Evolutionary conservation across 1,140 invertebrate species (phyloP), one percentile per base, ranked within the genome.

Genomic region (Meloidogyne hapla): DNA sequence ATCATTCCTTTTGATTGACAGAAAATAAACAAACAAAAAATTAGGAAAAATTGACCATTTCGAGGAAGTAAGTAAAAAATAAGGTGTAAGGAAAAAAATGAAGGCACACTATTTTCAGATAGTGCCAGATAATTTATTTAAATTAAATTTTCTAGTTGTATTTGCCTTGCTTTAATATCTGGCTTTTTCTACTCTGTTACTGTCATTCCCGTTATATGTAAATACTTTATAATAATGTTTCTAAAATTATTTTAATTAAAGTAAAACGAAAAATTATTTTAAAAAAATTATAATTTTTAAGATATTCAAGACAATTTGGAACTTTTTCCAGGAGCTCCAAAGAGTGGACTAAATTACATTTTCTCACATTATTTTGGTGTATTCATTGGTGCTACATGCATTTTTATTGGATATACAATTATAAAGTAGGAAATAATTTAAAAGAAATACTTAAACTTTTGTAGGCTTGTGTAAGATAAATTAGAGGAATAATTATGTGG

Each of bases 301-400:
- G 42, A 62, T 63, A 80, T 80, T 61, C 73, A 79, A 61, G 80
- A 82, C 18, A 77, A 78, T 72, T 28, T 33, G 21, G 10, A 66
- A 12, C 42, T 63, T n/a, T 79, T 67, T 64, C 65, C 40, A 42
- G 63, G 66, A 62, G 45, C 61, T 26, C 69, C 79, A 63, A 40
- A 56, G 13, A 63, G 28, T 26, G 80, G 79, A 15, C 48, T 82
- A 65, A 66, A 67, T 45, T 81, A 81, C 38, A 65, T 82, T 18
- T 81, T 81, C 56, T 73, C 76, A 2, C 80, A 82, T 68, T 81
- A 73, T 48, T 81, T 81, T 69, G 80, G 80, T 13, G 71, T 78
- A 26, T 81, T 81, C 65, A 75, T 82, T 40, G 64, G 42, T 18
- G 48, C 76, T 28, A 70, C 80, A 3, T n/a, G 62, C 61, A 78